Evolutionary conservation across 2,113 vertebrate species (phyloP), one percentile per base, ranked within the genome.

Genomic region (Oreotragus oreotragus): DNA sequence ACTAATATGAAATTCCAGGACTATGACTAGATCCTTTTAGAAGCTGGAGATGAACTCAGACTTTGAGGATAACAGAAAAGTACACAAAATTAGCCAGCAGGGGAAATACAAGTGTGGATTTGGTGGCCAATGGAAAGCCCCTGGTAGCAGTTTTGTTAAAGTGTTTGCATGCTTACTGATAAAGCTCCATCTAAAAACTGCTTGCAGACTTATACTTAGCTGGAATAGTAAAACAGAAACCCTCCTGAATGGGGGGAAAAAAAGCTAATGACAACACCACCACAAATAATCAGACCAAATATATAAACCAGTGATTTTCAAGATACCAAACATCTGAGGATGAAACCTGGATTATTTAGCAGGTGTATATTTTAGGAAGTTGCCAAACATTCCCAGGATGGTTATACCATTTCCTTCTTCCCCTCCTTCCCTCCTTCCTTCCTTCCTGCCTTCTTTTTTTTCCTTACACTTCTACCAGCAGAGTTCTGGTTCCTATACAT

Each of bases 161-260:
- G 62, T 16, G 4, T 77, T 36, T 84, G 4, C 6, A 0, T 8
- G 12, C n/a, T 2, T 39, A 10, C 15, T 23, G 3, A 25, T 28
- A 39, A 70, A 51, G 6, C 15, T 39, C 51, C 11, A 8, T 45
- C 30, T 90, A 47, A 57, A 76, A 88, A 43, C 27, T 23, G 28
- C 21, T 70, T 8, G 36, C 28, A 88, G 25, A 47, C 33, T 30
- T 79, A 36, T 1, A 30, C 6, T 51, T 25, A 79, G n/a, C 27
- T 7, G 76, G 36, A 89, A 64, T 76, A 15, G 19, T 49, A 27
- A 60, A 33, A 84, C 3, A 55, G 39, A 9, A 88, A 70, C 5
- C 21, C 6, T 66, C 11, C 6, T 49, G 4, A 1, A 21, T 66
- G 36, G n/a, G 66, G 4, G 0, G 19, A 64, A 30, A 73, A 23